Conservation (phyloP, 2,888 invertebrate genomes). For the Polydesmus complanatus region DNA sequence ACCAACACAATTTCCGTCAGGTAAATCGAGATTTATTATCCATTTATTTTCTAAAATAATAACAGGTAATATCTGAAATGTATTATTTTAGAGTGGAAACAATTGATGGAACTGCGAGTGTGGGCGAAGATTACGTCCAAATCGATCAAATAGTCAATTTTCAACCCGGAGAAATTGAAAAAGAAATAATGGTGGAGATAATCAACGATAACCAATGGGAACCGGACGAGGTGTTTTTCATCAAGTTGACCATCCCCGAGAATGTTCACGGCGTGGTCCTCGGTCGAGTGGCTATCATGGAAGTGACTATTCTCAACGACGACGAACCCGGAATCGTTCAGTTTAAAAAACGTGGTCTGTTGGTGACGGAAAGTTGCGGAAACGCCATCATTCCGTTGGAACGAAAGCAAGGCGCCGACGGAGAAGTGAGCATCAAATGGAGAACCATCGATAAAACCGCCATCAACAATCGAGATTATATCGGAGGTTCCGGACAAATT, state of each 20-base stretch:
- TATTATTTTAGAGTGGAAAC: conserved; percentile 36
- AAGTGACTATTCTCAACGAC: conserved; percentile 44
- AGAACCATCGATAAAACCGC: conserved; percentile 43
- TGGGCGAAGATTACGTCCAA: conserved; percentile 40
- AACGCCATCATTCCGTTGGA: conserved; percentile 36
- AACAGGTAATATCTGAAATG: neutral
- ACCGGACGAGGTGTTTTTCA: conserved; percentile 46
- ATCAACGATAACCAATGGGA: conserved; percentile 45
- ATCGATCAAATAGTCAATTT: conserved; percentile 40
- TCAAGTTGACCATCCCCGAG: conserved; percentile 34
- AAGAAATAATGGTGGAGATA: conserved; percentile 36
- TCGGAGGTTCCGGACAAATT: conserved; percentile 38
- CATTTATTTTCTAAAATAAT: neutral
- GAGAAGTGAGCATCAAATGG: conserved; percentile 39
- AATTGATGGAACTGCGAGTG: conserved; percentile 43
- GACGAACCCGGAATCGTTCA: conserved; percentile 43
- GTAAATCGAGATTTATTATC: conserved; percentile 29
- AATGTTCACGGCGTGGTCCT: conserved; percentile 32
- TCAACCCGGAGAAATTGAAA: conserved; percentile 37
- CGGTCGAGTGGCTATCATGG: conserved; percentile 41
- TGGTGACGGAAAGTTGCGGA: conserved; percentile 42
- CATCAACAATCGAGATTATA: conserved; percentile 39
- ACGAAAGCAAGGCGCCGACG: conserved; percentile 41
- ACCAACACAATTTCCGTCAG: conserved; percentile 35
- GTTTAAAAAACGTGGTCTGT: conserved; percentile 40